phyloP scores from a whole-genome alignment of 2,113 vertebrate species.

The Phrynocephalus versicolor region DNA sequence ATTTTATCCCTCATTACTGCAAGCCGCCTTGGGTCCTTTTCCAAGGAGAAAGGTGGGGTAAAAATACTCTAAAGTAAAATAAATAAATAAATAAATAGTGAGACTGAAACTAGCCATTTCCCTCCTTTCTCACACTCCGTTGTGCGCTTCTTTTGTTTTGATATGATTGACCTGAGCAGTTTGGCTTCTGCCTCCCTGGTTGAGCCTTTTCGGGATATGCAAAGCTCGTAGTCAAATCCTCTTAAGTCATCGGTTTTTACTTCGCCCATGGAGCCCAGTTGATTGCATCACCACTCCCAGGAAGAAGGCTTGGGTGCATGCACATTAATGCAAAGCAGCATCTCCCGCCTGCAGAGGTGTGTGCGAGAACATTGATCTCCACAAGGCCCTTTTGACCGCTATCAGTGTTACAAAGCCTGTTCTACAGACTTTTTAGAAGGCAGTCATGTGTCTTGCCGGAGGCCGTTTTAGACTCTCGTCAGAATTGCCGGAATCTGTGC shows the following conservation, averaged over 20 bases:
- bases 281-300: not conserved
- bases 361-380: not conserved
- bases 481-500: not conserved
- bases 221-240: not conserved
- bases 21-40: too few relatives aligned
- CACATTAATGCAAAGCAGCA: not conserved
- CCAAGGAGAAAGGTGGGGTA: too few relatives aligned
- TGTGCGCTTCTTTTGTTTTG: not conserved
- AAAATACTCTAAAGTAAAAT: too few relatives aligned
- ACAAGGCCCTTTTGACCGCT: not conserved
- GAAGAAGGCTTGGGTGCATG: not conserved
- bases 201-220: not conserved
- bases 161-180: not conserved
- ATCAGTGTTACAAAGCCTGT: not conserved
- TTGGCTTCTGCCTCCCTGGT: not conserved
- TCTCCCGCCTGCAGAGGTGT: not conserved
- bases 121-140: too few relatives aligned
- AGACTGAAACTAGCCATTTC: not conserved
- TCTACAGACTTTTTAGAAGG: not conserved
- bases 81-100: too few relatives aligned
- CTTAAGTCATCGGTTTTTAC: not conserved
- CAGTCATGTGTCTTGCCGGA: not conserved
- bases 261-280: not conserved
- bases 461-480: not conserved
- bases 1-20: too few relatives aligned